Base-by-base conservation (phyloP, 1,140 invertebrate genomes). In the Micrasema longulum region DNA sequence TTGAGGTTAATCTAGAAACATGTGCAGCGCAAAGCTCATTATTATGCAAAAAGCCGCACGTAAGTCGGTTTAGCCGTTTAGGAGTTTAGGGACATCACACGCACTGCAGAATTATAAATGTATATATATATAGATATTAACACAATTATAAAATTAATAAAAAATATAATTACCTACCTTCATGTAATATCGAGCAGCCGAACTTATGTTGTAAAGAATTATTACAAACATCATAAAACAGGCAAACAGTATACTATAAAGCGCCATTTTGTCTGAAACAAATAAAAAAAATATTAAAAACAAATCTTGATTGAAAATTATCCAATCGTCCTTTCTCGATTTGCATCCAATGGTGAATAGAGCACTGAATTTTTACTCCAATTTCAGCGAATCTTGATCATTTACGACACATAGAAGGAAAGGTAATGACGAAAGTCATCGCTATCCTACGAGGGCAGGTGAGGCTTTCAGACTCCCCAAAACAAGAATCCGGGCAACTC, bases 171-270 rank as follows among this genome's bases (percentile, higher is more conserved):
- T 20, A 31, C 11, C 38, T 68, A 85, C 84, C 81, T 85, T 85
- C 64, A 85, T 81, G 69, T 85, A 83, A 77, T 85, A 85, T 78
- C 83, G 78, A 26, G 82, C 83, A 10, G 81, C 82, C 20, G 83
- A 82, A 67, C 84, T 85, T 16, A 84, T 83, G 63, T 80, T 83
- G 64, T 83, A 84, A 23, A 85, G 48, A 53, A 85, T 81, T 35
- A 85, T 75, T n/a, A 85, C 76, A 1, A 85, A 76, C 4, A 80
- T 83, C 84, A 85, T 85, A 41, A 84, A 79, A 73, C 83, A 84
- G 7, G 81, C 83, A 45, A 85, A 71, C 0, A 84, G 76, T 2
- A 84, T 82, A 76, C 83, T 84, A 63, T 83, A 83, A 2, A 80
- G 79, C 60, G 82, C 79, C 84, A 84, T 85, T 66, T 68, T 71